Base-by-base conservation (phyloP, 2,888 invertebrate genomes). In the Leistus spinibarbis region DNA sequence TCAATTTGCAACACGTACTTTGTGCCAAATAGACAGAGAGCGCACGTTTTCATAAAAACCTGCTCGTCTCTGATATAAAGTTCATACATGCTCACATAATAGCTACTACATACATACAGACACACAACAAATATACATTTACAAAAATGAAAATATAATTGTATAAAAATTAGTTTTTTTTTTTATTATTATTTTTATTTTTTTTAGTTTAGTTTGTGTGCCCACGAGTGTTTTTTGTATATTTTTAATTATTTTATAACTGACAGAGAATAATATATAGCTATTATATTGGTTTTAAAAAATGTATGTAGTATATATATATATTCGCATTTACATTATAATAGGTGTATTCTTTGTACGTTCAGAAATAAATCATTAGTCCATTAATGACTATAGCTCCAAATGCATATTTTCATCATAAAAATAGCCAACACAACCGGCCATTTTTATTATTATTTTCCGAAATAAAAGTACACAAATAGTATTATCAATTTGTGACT, bases 161-260 rank as follows among this genome's bases (percentile, higher is more conserved):
- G 73, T 73, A 73, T 73, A 73, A 73, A 73, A 73, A 67, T 73
- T 73, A 73, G 66, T 73, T 73, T 73, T 56, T 67, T 73, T 20
- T 57, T 64, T 65, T 60, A 54, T 54, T 71, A 7, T 24, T 24
- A 4, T 24, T 24, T 24, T 24, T 4, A 24, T 40, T 40, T 40
- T 40, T 40, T 40, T 40, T 1, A 7, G 5, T 40, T 40, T n/a
- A n/a, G n/a, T n/a, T n/a, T n/a, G n/a, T n/a, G n/a, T n/a, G n/a
- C n/a, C n/a, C n/a, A n/a, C n/a, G n/a, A n/a, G n/a, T n/a, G n/a
- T n/a, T 54, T 54, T 19, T 3, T 64, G 5, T 64, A 13, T 64
- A 9, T 75, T 75, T 74, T 75, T 75, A 75, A 75, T 75, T 75
- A 75, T 75, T 75, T 75, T 75, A 75, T 75, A 75, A 75, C 75